phyloP scores from a whole-genome alignment of 1,140 invertebrate species.

The Sitobion miscanthi region DNA sequence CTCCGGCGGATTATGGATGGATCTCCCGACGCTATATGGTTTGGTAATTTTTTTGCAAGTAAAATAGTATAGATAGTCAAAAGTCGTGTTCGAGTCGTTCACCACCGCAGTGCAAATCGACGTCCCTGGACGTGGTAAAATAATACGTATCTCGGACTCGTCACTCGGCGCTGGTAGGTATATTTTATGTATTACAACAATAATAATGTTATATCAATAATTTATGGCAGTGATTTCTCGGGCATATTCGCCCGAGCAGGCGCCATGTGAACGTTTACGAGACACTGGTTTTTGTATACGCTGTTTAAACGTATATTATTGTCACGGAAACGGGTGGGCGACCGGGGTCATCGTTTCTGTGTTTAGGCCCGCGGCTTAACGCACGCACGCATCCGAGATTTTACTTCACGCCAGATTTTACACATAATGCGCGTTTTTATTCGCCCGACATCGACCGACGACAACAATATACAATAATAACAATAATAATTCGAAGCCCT shows the following conservation, averaged over 20 bases:
- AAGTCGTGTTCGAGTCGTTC: no score
- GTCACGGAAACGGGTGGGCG: conserved; percentile 54
- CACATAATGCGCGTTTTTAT: conserved; percentile 26
- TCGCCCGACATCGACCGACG: background rate
- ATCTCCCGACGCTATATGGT: no score
- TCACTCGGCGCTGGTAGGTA: background rate
- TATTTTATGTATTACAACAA: background rate
- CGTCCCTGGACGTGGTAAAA: no score
- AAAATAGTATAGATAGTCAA: no score
- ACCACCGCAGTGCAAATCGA: no score
- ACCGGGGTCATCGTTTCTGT: conserved; percentile 49
- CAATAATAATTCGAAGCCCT: background rate
- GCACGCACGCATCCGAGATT: background rate
- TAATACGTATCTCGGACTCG: background rate
- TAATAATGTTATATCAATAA: background rate
- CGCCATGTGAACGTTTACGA: conserved; percentile 41
- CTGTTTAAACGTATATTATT: background rate
- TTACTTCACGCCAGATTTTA: conserved; percentile 31
- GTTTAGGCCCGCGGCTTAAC: background rate
- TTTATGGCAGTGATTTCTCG: background rate
- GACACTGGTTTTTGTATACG: conserved; percentile 22
- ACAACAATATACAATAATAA: background rate
- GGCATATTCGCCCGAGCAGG: background rate
- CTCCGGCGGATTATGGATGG: no score
- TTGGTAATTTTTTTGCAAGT: no score